Evolutionary conservation across 2,888 invertebrate genomes (phyloP).

Genomic region (Oithona nana): DNA sequence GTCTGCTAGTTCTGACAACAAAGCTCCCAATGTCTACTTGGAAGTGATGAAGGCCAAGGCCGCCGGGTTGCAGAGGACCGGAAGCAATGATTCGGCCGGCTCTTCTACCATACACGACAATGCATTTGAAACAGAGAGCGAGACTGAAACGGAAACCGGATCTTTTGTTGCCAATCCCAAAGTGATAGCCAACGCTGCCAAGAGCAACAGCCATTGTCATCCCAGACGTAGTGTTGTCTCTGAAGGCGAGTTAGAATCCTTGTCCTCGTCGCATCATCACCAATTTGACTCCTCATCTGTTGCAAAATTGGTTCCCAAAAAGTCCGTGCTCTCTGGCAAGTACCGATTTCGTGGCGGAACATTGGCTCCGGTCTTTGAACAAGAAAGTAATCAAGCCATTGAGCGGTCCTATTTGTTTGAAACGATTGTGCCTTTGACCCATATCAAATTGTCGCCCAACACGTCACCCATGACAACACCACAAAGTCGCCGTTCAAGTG

Average conservation of each 20-base stretch:
- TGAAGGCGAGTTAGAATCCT: constrained; percentile 76
- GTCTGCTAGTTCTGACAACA: neutral
- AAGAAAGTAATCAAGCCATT: neutral
- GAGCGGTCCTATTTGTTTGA: constrained; percentile 2
- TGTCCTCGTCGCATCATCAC: constrained; percentile 25
- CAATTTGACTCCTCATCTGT: neutral
- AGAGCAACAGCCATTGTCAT: constrained; percentile 30
- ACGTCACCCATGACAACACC: neutral
- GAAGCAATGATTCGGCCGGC: neutral
- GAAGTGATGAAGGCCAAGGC: too few relatives aligned
- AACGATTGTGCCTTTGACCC: neutral
- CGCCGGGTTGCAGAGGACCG: neutral
- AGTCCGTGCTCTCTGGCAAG: constrained; percentile 67
- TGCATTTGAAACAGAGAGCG: neutral
- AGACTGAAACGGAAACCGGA: constrained; percentile 38
- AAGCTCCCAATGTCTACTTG: neutral
- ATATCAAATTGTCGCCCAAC: neutral
- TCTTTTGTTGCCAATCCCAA: constrained; percentile 62
- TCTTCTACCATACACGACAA: neutral
- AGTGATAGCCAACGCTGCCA: constrained; percentile 48
- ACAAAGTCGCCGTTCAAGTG: neutral
- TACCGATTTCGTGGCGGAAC: constrained; percentile 71
- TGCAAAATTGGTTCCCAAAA: constrained; percentile 41
- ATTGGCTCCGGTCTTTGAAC: constrained; percentile 29
- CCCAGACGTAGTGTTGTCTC: constrained; percentile 74